These are phyloP conservation scores for Paragorgia papillata DNA, from an alignment of 92 coral and sea anemone species.

Conservation along the genomic window DNA sequence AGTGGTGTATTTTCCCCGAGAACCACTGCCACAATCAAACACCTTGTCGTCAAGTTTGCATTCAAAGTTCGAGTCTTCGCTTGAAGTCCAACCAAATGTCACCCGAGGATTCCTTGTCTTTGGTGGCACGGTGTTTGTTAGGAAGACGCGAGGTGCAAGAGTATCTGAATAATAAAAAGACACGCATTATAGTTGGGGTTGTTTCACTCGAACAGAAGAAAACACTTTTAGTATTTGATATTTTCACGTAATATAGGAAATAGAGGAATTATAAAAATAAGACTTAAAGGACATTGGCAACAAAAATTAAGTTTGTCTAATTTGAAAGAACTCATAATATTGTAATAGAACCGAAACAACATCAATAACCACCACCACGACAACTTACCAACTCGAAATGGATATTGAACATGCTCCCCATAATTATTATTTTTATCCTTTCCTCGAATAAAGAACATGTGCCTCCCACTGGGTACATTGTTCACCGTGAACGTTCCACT, in stretches of 20 bases:
- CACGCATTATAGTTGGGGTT: too few species aligned
- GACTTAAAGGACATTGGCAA: too few species aligned
- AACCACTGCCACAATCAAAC: constrained; percentile 32
- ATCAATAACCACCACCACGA: too few species aligned
- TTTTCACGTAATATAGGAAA: too few species aligned
- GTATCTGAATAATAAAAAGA: not conserved
- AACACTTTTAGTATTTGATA: too few species aligned
- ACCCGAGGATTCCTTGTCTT: constrained; percentile 15
- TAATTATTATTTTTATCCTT: not conserved
- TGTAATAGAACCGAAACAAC: too few species aligned
- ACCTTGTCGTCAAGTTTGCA: constrained; percentile 3
- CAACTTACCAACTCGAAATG: constrained; percentile 4
- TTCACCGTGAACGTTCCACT: not conserved
- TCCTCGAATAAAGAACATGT: not conserved
- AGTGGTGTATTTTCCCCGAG: not conserved
- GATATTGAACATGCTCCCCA: not conserved
- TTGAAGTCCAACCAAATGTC: constrained; percentile 7
- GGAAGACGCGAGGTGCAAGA: not conserved
- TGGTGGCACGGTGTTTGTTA: not conserved
- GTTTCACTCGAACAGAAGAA: too few species aligned
- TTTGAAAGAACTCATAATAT: too few species aligned
- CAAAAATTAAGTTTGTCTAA: too few species aligned
- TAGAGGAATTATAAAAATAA: too few species aligned
- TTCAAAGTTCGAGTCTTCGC: constrained; percentile 12
- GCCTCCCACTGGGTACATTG: not conserved